Conservation (phyloP, 2,797 vertebrate species). For the Hemitrygon akajei region DNA sequence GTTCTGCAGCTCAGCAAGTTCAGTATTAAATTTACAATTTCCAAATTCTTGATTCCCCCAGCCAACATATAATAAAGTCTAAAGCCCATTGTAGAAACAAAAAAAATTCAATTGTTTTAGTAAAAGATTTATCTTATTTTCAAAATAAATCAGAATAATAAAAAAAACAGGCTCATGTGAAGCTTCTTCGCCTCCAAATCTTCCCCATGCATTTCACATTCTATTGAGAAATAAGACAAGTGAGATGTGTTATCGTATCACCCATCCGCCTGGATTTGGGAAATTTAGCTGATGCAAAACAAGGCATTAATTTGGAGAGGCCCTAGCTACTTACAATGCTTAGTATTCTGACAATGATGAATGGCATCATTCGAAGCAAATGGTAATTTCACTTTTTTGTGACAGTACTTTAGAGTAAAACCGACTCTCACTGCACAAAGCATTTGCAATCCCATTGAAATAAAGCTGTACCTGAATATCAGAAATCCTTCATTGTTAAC, state of each 20-base stretch:
- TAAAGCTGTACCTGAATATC: conserved; percentile 97
- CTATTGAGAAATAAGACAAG: conserved; percentile 93
- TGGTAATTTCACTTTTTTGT: conserved; percentile 99
- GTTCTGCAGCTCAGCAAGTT: conserved; percentile 27
- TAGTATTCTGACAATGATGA: conserved; percentile 99
- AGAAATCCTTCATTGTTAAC: conserved; percentile 98
- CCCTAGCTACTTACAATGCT: conserved; percentile 83
- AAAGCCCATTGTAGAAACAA: conserved; percentile 66
- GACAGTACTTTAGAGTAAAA: conserved; percentile 97
- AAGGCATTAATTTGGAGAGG: conserved; percentile 99
- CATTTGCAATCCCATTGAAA: conserved; percentile 96
- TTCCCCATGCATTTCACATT: conserved; percentile 51
- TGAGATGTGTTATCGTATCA: conserved; percentile 77
- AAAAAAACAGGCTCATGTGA: conserved; percentile 72
- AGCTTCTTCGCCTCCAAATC: conserved; percentile 64
- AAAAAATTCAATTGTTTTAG: conserved; percentile 72
- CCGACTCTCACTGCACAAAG: conserved; percentile 89
- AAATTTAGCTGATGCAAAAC: conserved; percentile 99
- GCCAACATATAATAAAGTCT: conserved; percentile 73
- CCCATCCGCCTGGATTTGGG: conserved; percentile 98
- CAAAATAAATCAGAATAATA: conserved; percentile 91
- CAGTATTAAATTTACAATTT: conserved; percentile 69
- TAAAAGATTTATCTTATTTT: conserved; percentile 87
- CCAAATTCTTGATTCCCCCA: conserved; percentile 75
- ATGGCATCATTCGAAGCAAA: conserved; percentile 99